Evolutionary conservation across 2,888 invertebrate species (phyloP).

Genomic region (Spisula solida): DNA sequence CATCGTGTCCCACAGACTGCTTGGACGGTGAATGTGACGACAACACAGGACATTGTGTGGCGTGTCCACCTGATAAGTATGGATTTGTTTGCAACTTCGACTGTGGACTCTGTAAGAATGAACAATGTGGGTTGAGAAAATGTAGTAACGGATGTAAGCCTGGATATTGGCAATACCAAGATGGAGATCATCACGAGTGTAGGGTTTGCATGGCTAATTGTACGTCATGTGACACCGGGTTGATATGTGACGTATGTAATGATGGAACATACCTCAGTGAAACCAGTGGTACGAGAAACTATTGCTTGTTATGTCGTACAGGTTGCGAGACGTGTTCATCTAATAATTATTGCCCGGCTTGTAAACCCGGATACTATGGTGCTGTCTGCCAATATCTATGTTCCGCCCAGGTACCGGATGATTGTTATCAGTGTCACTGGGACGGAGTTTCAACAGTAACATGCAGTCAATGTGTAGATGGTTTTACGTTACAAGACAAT

Average conservation of each 20-base stretch:
- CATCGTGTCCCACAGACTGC: background rate
- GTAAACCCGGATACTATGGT: background rate
- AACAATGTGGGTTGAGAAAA: background rate
- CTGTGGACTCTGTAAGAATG: background rate
- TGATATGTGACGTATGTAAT: background rate
- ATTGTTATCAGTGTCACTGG: background rate
- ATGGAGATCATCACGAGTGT: background rate
- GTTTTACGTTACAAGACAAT: background rate
- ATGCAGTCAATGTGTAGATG: background rate
- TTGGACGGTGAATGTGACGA: background rate
- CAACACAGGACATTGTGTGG: background rate
- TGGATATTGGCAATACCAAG: background rate
- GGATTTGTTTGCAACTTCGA: background rate
- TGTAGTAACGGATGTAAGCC: background rate
- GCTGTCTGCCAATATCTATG: background rate
- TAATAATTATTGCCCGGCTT: background rate
- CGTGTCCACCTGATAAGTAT: background rate
- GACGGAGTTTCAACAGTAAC: background rate
- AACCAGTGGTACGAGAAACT: background rate
- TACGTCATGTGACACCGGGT: background rate
- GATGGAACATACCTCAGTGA: background rate
- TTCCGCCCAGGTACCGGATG: background rate
- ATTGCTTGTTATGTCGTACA: background rate
- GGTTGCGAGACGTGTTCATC: background rate
- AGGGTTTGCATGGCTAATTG: background rate